A percentile compares a stretch with the other conserved stretches of the same genome.
Conservation (phyloP, 2,888 invertebrate genomes). For the Oxycera nigricornis region DNA sequence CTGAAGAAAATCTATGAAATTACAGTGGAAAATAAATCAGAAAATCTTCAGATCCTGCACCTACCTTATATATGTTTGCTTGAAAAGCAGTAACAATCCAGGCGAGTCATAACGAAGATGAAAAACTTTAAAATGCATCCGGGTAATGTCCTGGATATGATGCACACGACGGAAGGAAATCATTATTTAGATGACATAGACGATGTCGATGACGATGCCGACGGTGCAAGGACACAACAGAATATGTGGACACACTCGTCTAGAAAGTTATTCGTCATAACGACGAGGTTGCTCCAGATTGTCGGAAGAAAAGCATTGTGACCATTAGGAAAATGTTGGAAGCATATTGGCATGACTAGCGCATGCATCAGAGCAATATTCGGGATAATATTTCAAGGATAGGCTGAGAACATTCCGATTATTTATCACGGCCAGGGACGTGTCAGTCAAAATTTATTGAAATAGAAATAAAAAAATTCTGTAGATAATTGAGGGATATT, state of each 20-base stretch:
- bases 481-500: no score
- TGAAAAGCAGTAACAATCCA: no score
- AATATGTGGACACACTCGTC: background rate
- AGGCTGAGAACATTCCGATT: background rate
- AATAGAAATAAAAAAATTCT: no score
- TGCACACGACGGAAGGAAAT: slow-evolving; percentile 15
- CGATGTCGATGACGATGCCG: background rate
- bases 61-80: no score
- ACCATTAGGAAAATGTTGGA: background rate
- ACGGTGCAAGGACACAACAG: background rate
- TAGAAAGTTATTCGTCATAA: background rate
- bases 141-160: background rate
- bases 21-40: no score
- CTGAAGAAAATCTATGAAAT: no score
- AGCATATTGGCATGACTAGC: background rate
- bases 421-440: background rate
- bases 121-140: background rate
- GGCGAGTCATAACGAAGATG: no score
- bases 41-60: no score
- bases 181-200: slow-evolving; percentile 12
- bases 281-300: background rate
- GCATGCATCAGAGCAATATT: background rate
- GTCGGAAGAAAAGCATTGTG: background rate
- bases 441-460: background rate
- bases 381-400: background rate